phyloP scores from a whole-genome alignment of 2,888 invertebrate species.

The Craniophora ligustri region DNA sequence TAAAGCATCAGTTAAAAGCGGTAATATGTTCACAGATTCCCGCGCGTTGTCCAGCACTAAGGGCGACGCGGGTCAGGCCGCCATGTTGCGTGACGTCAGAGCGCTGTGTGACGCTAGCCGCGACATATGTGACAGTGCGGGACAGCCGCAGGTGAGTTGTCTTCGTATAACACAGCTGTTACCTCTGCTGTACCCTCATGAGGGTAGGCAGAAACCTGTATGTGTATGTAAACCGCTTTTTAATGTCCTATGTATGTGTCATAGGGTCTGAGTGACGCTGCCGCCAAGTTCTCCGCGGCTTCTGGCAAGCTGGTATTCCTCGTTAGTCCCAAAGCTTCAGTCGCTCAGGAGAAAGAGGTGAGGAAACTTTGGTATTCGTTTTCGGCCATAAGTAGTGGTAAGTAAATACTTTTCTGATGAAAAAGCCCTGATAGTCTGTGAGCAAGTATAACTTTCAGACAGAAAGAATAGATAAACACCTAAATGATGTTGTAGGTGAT shows the following conservation, averaged over 20 bases:
- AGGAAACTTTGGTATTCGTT: too few relatives aligned
- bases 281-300: conserved; percentile 59
- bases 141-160: conserved; percentile 1
- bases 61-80: conserved; percentile 5
- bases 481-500: not conserved
- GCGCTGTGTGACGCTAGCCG: conserved; percentile 38
- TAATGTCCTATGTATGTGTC: not conserved
- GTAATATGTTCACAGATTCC: conserved; percentile 21
- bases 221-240: too few relatives aligned
- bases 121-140: conserved; percentile 32
- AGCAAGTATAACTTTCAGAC: too few relatives aligned
- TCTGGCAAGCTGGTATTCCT: conserved; percentile 63
- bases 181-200: too few relatives aligned
- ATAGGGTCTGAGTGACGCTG: conserved; percentile 60
- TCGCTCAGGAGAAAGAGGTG: conserved; percentile 57
- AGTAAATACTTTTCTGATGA: too few relatives aligned
- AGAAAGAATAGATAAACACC: too few relatives aligned
- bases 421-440: too few relatives aligned
- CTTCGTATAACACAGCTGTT: too few relatives aligned
- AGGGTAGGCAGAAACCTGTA: too few relatives aligned
- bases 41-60: conserved; percentile 29
- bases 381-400: too few relatives aligned
- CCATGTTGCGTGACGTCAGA: conserved; percentile 34
- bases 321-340: conserved; percentile 48
- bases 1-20: too few relatives aligned